A percentile compares a stretch with the other conserved stretches of the same genome.
These are phyloP conservation scores for Potamilus streckersoni DNA, from an alignment of 1,140 invertebrate species.

Conservation along the genomic window DNA sequence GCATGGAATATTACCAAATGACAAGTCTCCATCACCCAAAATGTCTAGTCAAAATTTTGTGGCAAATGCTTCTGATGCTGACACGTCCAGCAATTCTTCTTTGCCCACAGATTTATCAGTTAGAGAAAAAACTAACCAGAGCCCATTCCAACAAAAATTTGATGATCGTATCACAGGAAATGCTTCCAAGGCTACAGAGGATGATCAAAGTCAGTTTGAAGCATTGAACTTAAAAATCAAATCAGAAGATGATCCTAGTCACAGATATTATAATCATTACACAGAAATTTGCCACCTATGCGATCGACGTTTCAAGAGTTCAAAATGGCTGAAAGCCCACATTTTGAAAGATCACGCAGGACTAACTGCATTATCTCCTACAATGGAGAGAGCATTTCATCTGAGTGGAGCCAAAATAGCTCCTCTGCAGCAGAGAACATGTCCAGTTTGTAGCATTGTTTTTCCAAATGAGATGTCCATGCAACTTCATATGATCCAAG, in stretches of 20 bases:
- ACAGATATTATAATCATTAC: conserved; percentile 38
- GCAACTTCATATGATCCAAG: conserved; percentile 73
- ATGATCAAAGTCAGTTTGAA: conserved; percentile 20
- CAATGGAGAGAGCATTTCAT: conserved; percentile 22
- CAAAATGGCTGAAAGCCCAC: conserved; percentile 91
- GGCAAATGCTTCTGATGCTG: conserved; percentile 69
- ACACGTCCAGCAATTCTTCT: conserved; percentile 58
- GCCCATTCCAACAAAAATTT: conserved; percentile 26
- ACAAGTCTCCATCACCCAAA: conserved; percentile 44
- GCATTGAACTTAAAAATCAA: conserved; percentile 30
- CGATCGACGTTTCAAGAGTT: conserved; percentile 86
- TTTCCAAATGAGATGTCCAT: conserved; percentile 70
- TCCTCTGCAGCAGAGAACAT: conserved; percentile 56
- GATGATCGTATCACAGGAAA: conserved; percentile 26
- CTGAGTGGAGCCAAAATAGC: conserved; percentile 12
- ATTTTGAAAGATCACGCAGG: conserved; percentile 84
- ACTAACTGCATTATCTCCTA: conserved; percentile 23
- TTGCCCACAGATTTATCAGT: conserved; percentile 50
- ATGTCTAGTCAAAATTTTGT: conserved; percentile 58
- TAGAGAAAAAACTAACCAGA: conserved; percentile 35
- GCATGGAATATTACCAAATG: conserved; percentile 81
- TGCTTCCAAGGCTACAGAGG: conserved; percentile 23
- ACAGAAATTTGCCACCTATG: conserved; percentile 82
- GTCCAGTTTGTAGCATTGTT: conserved; percentile 69
- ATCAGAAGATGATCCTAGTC: conserved; percentile 27